Evolutionary conservation across 2,797 vertebrate genomes (phyloP).

Genomic region (Manis javanica): DNA sequence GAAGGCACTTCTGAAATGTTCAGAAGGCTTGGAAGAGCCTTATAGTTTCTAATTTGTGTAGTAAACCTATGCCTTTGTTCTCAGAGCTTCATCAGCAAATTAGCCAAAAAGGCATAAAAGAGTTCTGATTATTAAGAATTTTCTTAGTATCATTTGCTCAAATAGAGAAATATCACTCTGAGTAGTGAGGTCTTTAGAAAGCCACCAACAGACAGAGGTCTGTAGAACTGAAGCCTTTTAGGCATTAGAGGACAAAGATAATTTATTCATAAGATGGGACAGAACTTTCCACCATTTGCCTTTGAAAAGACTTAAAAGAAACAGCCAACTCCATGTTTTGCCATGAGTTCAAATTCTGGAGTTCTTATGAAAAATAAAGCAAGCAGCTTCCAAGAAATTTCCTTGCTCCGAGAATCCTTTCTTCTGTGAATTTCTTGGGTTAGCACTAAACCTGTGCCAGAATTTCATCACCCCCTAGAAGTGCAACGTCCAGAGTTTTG

Average conservation of each 20-base stretch:
- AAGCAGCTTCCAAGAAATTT: slow-evolving; percentile 53
- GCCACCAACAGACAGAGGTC: neutral
- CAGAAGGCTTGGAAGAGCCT: neutral
- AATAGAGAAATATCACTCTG: neutral
- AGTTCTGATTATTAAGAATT: neutral
- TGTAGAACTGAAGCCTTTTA: neutral
- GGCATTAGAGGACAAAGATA: neutral
- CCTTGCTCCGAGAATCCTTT: neutral
- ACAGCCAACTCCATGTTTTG: neutral
- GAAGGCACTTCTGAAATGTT: slow-evolving; percentile 40
- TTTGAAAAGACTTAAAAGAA: slow-evolving; percentile 36
- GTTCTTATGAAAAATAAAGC: slow-evolving; percentile 45
- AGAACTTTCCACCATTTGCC: neutral
- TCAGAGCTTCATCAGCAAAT: neutral
- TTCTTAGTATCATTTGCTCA: neutral
- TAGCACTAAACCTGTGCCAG: neutral
- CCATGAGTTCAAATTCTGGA: slow-evolving; percentile 31
- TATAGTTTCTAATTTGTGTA: neutral
- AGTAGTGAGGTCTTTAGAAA: slow-evolving; percentile 24
- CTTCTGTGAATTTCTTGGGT: neutral
- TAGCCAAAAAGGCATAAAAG: neutral
- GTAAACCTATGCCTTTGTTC: neutral
- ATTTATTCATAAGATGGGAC: neutral
- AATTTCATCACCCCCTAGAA: neutral
- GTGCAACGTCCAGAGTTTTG: neutral